A percentile compares a stretch with the other conserved stretches of the same genome.
phyloP scores from a whole-genome alignment of 2,797 vertebrate species.

The Typhlichthys subterraneus region DNA sequence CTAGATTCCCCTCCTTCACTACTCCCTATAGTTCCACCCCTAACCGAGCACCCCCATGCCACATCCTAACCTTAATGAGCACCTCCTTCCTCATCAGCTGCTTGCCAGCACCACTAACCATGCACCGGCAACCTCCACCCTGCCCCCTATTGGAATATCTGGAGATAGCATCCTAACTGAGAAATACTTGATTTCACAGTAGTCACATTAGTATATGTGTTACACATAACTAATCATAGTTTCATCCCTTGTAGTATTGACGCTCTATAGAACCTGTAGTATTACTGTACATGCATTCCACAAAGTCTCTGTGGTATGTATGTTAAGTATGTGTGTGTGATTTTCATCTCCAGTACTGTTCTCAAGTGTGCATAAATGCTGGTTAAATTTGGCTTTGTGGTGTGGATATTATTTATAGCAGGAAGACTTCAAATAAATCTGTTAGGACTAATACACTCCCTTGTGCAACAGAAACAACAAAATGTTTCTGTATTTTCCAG shows the following conservation, averaged over 20 bases:
- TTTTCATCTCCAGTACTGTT: neutral
- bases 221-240: neutral
- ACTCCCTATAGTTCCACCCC: conserved; percentile 24
- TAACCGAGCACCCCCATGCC: conserved; percentile 59
- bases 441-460: neutral
- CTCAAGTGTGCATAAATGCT: conserved; percentile 1
- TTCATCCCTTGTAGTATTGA: neutral
- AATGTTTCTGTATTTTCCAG: conserved; percentile 17
- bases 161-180: conserved; percentile 17
- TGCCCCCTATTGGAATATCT: conserved; percentile 14
- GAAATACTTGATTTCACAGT: neutral
- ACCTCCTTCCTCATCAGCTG: conserved; percentile 30
- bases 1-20: conserved; percentile 28
- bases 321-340: neutral
- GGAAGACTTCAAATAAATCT: neutral
- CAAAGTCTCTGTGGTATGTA: conserved; percentile 9
- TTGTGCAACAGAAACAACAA: conserved; percentile 8
- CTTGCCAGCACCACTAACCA: conserved; percentile 61
- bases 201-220: conserved; percentile 6
- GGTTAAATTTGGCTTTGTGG: conserved; percentile 1
- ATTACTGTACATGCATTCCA: conserved; percentile 13
- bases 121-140: conserved; percentile 32
- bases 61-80: conserved; percentile 61
- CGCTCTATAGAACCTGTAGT: conserved; percentile 6
- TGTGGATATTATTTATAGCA: neutral